Evolutionary conservation across 2,797 vertebrate species (phyloP).

Genomic region (Manis javanica): DNA sequence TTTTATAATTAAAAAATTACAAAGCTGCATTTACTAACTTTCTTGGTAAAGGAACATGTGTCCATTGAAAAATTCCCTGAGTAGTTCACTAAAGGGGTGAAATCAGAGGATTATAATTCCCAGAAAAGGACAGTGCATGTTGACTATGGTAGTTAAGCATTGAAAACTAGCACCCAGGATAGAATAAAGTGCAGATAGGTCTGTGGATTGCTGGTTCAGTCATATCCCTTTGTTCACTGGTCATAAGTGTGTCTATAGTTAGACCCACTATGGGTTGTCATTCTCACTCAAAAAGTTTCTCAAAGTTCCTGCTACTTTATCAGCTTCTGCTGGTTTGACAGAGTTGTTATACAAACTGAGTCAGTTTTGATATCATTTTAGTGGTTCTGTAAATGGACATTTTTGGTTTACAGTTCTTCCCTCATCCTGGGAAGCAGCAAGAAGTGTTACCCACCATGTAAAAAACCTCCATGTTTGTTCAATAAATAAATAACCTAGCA

Average conservation of each 20-base stretch:
- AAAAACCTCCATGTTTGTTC: background rate
- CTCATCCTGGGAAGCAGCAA: background rate
- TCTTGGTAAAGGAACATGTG: background rate
- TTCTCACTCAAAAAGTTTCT: background rate
- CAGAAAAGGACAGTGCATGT: background rate
- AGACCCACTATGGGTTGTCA: background rate
- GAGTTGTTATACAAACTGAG: background rate
- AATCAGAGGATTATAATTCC: background rate
- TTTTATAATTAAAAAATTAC: constrained; percentile 12
- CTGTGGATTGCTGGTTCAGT: background rate
- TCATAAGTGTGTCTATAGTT: background rate
- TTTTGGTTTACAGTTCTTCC: background rate
- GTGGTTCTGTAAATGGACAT: background rate
- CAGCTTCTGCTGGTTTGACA: background rate
- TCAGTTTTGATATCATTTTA: background rate
- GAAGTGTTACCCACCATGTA: background rate
- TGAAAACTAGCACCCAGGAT: background rate
- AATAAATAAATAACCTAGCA: background rate
- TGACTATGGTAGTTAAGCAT: background rate
- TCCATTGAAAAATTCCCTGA: background rate
- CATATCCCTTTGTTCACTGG: background rate
- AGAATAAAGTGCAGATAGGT: background rate
- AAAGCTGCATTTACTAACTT: background rate
- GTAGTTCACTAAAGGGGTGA: background rate
- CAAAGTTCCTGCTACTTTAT: background rate